Percentiles rank a stretch among this genome's conserved stretches.
phyloP scores from a whole-genome alignment of 2,797 vertebrate genomes.

The Gobio occitaniae region DNA sequence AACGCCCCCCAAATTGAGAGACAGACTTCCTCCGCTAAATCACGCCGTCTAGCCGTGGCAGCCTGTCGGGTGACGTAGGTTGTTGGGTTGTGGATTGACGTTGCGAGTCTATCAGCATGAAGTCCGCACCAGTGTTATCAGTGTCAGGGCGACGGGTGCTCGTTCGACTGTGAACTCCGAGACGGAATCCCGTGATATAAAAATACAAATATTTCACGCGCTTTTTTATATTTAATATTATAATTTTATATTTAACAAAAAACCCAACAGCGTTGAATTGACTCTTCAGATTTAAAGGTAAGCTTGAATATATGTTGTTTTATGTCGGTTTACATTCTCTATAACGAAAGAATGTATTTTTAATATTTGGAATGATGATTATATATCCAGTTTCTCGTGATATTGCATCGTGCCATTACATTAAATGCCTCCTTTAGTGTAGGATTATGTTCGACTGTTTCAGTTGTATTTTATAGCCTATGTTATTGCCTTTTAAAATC shows the following conservation, averaged over 20 bases:
- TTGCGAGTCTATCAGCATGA: constrained; percentile 61
- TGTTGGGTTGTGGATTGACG: constrained; percentile 79
- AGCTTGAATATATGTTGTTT: background rate
- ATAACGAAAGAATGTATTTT: constrained; percentile 16
- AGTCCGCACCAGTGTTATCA: constrained; percentile 50
- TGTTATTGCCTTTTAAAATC: background rate
- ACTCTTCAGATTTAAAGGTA: constrained; percentile 3
- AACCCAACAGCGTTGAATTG: background rate
- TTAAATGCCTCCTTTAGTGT: background rate
- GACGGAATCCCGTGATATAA: background rate
- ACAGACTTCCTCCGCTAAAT: constrained; percentile 72
- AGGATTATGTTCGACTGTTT: background rate
- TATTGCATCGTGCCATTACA: background rate
- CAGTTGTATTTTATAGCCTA: background rate
- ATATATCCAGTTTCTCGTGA: background rate
- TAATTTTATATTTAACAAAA: too few species aligned
- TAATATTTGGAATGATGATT: background rate
- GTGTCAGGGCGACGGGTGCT: constrained; percentile 42
- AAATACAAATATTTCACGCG: background rate
- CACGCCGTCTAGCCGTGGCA: constrained; percentile 80
- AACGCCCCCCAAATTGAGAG: constrained; percentile 62
- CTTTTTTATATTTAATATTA: too few species aligned
- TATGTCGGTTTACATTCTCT: background rate
- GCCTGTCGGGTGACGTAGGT: constrained; percentile 76
- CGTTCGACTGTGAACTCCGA: constrained; percentile 24